Evolutionary conservation across 2,888 invertebrate species (phyloP), one percentile per base, ranked within the genome.

Genomic region (Euproctis similis): DNA sequence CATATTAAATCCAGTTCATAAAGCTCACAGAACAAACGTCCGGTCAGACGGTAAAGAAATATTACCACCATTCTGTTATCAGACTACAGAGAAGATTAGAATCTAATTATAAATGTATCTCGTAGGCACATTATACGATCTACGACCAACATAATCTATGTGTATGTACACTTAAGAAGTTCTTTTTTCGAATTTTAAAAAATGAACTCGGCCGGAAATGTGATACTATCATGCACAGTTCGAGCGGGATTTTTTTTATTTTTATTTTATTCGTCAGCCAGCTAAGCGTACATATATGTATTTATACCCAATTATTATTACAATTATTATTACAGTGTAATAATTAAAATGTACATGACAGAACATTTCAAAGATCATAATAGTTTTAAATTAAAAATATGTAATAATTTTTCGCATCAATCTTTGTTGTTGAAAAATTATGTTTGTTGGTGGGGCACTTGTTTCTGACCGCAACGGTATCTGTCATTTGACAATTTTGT

Each of bases 191-290:
- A 61, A 59, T 43, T 61, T 62, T 60, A 60, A 66, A 17, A 65
- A 62, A 62, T 54, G 42, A 54, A 53, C 55, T 61, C 65, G 68
- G 69, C 75, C 80, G 80, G 80, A 81, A 73, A 73, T 62, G 70
- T 59, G 78, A 81, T 81, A 70, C 62, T 60, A 81, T 80, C 80
- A 61, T 62, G 66, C 60, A 59, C 62, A 59, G 60, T 58, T 59
- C 57, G 59, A 53, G 53, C 47, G 59, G 54, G 58, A 62, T 71
- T 72, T 70, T 69, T 59, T 57, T 21, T 21, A n/a, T n/a, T n/a
- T n/a, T n/a, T n/a, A n/a, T n/a, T n/a, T n/a, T n/a, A 19, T 5
- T 42, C 36, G 42, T 41, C 44, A 43, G 28, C 33, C 40, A 40
- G 32, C 40, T 38, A 40, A 32, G 13, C 28, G 34, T 41, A 38